A percentile compares a stretch with the other conserved stretches of the same genome.
Conservation (phyloP, 2,888 invertebrate species). For the Antitype chi region DNA sequence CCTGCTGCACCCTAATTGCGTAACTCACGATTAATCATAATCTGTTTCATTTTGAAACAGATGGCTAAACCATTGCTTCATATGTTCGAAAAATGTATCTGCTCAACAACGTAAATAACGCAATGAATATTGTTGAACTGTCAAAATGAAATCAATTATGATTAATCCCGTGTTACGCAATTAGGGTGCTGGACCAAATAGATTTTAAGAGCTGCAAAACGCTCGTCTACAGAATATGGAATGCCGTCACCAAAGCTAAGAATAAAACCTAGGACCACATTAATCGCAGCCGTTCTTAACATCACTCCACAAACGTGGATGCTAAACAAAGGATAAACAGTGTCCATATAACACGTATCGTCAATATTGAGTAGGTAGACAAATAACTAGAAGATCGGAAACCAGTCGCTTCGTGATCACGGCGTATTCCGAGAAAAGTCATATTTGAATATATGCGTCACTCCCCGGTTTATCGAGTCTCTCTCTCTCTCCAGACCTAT, state of each 20-base stretch:
- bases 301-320: background rate
- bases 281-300: background rate
- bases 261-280: background rate
- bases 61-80: too few relatives aligned
- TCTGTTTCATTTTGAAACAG: too few relatives aligned
- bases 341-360: background rate
- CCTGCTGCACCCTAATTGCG: too few relatives aligned
- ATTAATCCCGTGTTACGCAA: too few relatives aligned
- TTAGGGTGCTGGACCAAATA: background rate
- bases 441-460: conserved; percentile 11
- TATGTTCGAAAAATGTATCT: too few relatives aligned
- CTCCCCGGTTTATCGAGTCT: conserved; percentile 9
- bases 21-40: too few relatives aligned
- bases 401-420: conserved; percentile 10
- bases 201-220: background rate
- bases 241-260: background rate
- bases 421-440: conserved; percentile 6
- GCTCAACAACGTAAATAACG: too few relatives aligned
- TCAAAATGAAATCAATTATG: too few relatives aligned
- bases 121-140: too few relatives aligned
- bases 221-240: background rate
- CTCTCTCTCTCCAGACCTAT: background rate
- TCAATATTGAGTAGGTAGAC: conserved; percentile 38
- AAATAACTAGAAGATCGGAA: conserved; percentile 7
- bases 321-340: conserved; percentile 38